A percentile compares a stretch with the other conserved stretches of the same genome.
Evolutionary conservation across 2,113 vertebrate genomes (phyloP).

Genomic region (Rostratula benghalensis): DNA sequence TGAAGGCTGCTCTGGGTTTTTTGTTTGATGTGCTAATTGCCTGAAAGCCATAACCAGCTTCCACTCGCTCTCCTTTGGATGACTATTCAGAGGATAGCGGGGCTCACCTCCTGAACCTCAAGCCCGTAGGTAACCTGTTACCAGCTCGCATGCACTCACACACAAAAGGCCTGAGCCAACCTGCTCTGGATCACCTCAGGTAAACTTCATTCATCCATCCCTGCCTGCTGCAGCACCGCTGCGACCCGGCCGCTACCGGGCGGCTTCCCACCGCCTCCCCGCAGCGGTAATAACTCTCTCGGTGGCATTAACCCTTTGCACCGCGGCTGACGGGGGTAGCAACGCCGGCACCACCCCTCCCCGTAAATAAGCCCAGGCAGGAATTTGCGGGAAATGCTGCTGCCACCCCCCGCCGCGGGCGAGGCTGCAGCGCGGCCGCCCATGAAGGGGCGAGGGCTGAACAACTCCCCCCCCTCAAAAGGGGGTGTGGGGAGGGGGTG

Average conservation of each 20-base stretch:
- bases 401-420: constrained; percentile 16
- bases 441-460: background rate
- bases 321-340: background rate
- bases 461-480: too few species aligned
- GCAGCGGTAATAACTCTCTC: background rate
- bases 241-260: background rate
- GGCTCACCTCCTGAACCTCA: background rate
- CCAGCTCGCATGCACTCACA: background rate
- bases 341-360: background rate
- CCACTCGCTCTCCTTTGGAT: background rate
- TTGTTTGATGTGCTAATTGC: constrained; percentile 63
- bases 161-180: constrained; percentile 28
- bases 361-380: background rate
- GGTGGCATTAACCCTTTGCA: background rate
- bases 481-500: background rate
- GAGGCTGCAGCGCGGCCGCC: background rate
- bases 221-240: background rate
- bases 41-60: background rate
- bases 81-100: background rate
- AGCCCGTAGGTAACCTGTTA: background rate
- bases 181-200: background rate
- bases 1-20: background rate
- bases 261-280: background rate
- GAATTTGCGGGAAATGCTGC: constrained; percentile 55
- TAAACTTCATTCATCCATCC: background rate